Conservation (phyloP, 2,113 vertebrate species). For the Gallinago jamesoni region DNA sequence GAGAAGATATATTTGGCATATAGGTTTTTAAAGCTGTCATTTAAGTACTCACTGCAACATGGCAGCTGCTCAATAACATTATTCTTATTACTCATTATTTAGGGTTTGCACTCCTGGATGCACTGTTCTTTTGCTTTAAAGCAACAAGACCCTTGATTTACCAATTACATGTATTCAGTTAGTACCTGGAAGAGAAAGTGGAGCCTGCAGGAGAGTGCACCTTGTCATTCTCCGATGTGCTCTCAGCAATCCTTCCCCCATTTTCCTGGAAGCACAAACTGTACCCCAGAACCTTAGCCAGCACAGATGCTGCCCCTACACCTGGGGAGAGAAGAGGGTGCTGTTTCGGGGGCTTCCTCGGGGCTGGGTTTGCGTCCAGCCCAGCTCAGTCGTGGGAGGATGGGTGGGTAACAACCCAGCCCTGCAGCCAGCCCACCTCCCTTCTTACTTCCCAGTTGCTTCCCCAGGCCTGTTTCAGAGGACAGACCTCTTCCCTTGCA, state of each 20-base stretch:
- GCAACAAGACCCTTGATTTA: background rate
- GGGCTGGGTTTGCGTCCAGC: background rate
- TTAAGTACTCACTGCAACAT: background rate
- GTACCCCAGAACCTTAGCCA: background rate
- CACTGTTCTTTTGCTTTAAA: background rate
- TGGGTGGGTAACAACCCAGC: background rate
- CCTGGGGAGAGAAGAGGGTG: background rate
- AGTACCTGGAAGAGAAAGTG: background rate
- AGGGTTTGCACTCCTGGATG: background rate
- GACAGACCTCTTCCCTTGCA: background rate
- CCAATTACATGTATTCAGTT: background rate
- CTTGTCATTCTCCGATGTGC: background rate
- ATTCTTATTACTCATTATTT: conserved; percentile 36
- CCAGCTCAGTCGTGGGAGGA: background rate
- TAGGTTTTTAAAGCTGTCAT: conserved; percentile 36
- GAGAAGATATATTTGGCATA: conserved; percentile 35
- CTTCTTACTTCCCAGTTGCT: background rate
- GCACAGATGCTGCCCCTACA: too few species aligned
- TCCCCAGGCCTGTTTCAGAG: background rate
- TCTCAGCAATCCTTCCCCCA: background rate
- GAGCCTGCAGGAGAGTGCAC: background rate
- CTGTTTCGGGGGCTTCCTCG: background rate
- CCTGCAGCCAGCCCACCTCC: background rate
- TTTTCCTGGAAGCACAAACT: background rate
- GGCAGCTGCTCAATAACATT: conserved; percentile 40